Conservation (phyloP, 2,888 invertebrate species). For the Halictus quadricinctus region DNA sequence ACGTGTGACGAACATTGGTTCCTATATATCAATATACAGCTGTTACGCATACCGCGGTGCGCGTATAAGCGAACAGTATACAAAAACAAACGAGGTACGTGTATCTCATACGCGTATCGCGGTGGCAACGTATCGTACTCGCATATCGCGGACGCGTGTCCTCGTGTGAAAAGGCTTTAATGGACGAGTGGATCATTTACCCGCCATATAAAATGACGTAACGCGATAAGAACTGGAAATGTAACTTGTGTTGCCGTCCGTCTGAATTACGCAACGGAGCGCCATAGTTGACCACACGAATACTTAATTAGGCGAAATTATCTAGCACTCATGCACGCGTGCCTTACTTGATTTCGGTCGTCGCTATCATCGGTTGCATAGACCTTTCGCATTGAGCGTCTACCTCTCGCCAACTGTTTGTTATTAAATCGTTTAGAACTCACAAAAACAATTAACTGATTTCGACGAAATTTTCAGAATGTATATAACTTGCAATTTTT, state of each 20-base stretch:
- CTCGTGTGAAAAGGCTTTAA: not conserved
- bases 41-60: no score
- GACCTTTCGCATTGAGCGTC: no score
- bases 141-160: not conserved
- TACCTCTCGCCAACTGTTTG: no score
- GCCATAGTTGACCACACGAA: not conserved
- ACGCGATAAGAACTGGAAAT: not conserved
- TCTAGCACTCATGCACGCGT: not conserved
- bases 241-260: not conserved
- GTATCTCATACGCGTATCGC: not conserved
- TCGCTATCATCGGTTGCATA: not conserved
- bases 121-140: not conserved
- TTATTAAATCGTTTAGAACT: not conserved
- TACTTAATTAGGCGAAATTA: not conserved
- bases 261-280: not conserved
- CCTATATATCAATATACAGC: not conserved
- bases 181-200: not conserved
- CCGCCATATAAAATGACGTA: not conserved
- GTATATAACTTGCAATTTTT: no score
- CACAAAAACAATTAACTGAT: no score
- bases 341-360: not conserved
- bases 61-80: not conserved
- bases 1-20: not conserved
- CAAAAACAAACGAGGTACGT: not conserved
- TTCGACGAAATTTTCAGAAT: no score